These are phyloP conservation scores for Helicolenus hilgendorfi DNA, from an alignment of 2,797 vertebrate genomes.

Conservation along the genomic window DNA sequence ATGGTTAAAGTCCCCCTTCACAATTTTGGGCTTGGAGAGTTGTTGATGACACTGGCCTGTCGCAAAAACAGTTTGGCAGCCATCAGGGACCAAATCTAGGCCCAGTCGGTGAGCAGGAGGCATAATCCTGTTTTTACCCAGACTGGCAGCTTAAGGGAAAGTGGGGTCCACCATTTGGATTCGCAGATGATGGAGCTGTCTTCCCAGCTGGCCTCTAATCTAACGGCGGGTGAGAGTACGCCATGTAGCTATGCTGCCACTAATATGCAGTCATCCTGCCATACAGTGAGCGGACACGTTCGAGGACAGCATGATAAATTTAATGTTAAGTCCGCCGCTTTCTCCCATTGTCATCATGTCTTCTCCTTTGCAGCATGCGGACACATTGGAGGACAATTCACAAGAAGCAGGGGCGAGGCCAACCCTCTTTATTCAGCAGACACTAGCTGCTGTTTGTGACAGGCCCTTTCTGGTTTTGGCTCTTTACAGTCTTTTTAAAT, in stretches of 20 bases:
- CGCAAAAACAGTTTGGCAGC: conserved; percentile 70
- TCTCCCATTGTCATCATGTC: conserved; percentile 24
- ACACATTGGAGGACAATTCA: conserved; percentile 14
- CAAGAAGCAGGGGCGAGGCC: conserved; percentile 6
- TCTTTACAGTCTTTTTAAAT: background rate
- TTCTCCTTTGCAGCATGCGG: conserved; percentile 31
- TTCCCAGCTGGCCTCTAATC: conserved; percentile 87
- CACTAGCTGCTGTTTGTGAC: background rate
- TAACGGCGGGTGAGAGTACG: conserved; percentile 68
- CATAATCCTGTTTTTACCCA: conserved; percentile 86
- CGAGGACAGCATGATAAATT: conserved; percentile 58
- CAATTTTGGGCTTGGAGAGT: conserved; percentile 37
- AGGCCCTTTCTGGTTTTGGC: background rate
- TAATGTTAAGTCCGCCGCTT: conserved; percentile 29
- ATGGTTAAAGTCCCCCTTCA: conserved; percentile 25
- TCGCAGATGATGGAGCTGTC: conserved; percentile 85
- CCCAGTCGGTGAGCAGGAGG: conserved; percentile 81
- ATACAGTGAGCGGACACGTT: conserved; percentile 55
- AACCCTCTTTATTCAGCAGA: background rate
- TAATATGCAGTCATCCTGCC: conserved; percentile 65
- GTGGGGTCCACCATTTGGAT: conserved; percentile 86
- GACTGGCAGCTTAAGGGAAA: conserved; percentile 84
- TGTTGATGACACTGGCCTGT: conserved; percentile 63
- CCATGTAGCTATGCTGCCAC: conserved; percentile 58
- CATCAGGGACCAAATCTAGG: conserved; percentile 75